phyloP scores from a whole-genome alignment of 2,888 invertebrate species.

The Acrocyrtus sp. region DNA sequence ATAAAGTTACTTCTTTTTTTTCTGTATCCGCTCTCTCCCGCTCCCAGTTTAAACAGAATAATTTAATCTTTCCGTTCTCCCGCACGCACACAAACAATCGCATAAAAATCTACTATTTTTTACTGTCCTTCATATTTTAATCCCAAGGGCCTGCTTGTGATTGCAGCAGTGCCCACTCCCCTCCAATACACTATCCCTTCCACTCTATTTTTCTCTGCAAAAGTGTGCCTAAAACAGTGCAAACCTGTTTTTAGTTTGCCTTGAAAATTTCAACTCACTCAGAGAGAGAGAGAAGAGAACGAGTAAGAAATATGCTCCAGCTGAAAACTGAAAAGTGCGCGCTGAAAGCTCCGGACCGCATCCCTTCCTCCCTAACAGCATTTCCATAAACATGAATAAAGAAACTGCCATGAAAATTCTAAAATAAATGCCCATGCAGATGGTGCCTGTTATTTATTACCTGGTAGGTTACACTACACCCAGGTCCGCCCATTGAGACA shows the following conservation, averaged over 20 bases:
- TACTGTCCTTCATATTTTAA: not conserved
- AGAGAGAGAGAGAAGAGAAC: too few species aligned
- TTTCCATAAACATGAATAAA: slow-evolving; percentile 51
- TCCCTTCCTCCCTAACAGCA: slow-evolving; percentile 1
- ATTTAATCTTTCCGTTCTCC: too few species aligned
- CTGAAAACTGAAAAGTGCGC: not conserved
- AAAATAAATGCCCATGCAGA: slow-evolving; percentile 39
- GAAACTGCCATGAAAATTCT: slow-evolving; percentile 49
- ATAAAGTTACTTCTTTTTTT: too few species aligned
- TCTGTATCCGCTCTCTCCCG: not conserved
- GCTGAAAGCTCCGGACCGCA: not conserved
- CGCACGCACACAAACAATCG: too few species aligned
- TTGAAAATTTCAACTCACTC: too few species aligned
- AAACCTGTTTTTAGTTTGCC: too few species aligned
- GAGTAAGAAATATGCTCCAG: not conserved
- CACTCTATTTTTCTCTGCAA: too few species aligned
- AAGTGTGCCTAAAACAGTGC: too few species aligned
- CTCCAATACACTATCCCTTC: not conserved
- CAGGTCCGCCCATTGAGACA: too few species aligned
- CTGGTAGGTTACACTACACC: too few species aligned
- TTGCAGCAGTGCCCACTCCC: not conserved
- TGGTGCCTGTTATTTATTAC: slow-evolving; percentile 52
- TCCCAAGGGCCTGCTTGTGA: not conserved
- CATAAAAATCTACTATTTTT: not conserved
- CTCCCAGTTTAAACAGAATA: too few species aligned